These are phyloP conservation scores for Harpagoxenus sublaevis DNA, from an alignment of 2,888 invertebrate species.

Conservation along the genomic window DNA sequence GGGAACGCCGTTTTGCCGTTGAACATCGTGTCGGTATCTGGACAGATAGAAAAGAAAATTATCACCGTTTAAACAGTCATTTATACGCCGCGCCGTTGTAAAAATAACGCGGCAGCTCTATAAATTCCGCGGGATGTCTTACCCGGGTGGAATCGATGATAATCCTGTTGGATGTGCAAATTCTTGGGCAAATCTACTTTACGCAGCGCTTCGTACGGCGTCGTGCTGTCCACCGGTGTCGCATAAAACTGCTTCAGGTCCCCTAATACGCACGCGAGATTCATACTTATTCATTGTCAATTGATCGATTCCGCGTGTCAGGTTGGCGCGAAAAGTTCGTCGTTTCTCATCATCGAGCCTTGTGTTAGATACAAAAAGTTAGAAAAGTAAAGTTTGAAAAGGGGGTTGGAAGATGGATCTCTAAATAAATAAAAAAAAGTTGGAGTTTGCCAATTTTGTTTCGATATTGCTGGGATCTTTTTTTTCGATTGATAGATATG, in stretches of 20 bases:
- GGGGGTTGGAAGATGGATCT: background rate
- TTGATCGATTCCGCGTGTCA: background rate
- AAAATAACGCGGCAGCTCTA: background rate
- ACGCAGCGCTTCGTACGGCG: constrained; percentile 92
- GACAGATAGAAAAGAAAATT: constrained; percentile 56
- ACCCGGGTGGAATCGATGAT: constrained; percentile 94
- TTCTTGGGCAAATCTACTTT: constrained; percentile 94
- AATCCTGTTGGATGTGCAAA: constrained; percentile 93
- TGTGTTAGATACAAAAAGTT: background rate
- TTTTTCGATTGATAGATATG: background rate
- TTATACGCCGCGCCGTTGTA: background rate
- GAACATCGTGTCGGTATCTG: constrained; percentile 91
- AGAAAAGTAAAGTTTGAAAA: background rate
- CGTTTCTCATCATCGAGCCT: background rate
- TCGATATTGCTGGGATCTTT: background rate
- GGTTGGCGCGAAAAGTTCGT: background rate
- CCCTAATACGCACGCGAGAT: constrained; percentile 85
- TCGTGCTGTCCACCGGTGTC: constrained; percentile 90
- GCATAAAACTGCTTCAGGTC: constrained; percentile 92
- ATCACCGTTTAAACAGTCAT: background rate
- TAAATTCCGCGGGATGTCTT: constrained; percentile 53
- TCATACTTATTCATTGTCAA: constrained; percentile 6
- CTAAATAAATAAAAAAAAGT: background rate
- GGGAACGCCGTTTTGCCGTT: constrained; percentile 95
- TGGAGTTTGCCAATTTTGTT: background rate